These are phyloP conservation scores for Microctonus aethiopoides DNA, from an alignment of 2,888 invertebrate genomes.

Conservation along the genomic window DNA sequence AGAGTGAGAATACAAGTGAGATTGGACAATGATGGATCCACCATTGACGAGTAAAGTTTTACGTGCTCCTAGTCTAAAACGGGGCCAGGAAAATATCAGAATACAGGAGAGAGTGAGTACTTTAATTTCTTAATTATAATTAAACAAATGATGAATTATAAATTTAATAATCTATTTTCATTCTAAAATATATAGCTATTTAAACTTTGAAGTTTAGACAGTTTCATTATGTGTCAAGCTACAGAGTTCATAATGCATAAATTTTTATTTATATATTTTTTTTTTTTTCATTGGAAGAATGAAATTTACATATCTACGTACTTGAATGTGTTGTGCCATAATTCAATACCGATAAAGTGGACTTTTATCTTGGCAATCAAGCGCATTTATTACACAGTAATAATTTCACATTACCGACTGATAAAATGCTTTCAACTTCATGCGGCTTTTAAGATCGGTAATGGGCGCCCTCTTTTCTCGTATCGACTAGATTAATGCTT, in stretches of 20 bases:
- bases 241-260: background rate
- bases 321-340: background rate
- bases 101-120: conserved; percentile 81
- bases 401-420: conserved; percentile 3
- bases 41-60: conserved; percentile 74
- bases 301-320: conserved; percentile 12
- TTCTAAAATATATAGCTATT: background rate
- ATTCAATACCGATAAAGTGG: background rate
- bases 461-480: conserved; percentile 36
- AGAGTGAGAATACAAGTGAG: conserved; percentile 28
- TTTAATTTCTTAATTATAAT: conserved; percentile 59
- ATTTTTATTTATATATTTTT: background rate
- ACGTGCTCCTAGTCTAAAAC: conserved; percentile 81
- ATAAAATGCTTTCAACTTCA: background rate
- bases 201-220: background rate
- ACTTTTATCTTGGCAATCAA: background rate
- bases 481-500: conserved; percentile 22
- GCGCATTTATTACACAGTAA: background rate
- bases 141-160: background rate
- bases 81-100: conserved; percentile 82
- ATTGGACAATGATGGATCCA: conserved; percentile 61
- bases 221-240: background rate
- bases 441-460: conserved; percentile 22
- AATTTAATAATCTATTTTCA: background rate
- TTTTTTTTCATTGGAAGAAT: background rate